These are phyloP conservation scores for Drosophila sturtevanti DNA, from an alignment of 1,140 invertebrate genomes.

Conservation along the genomic window DNA sequence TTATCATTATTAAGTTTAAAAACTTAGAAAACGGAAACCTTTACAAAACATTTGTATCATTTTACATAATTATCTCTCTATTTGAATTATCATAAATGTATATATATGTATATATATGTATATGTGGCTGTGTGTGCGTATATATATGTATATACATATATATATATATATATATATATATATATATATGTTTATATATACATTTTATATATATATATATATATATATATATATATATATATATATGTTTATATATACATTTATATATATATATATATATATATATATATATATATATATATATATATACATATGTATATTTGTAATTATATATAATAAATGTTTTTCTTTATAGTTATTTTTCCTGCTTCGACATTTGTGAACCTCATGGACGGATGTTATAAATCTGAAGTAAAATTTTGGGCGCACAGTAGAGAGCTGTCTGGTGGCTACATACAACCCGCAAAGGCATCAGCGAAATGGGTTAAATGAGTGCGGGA, in stretches of 20 bases:
- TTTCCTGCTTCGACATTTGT: conserved; percentile 55
- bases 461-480: conserved; percentile 64
- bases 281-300: too few species aligned
- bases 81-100: conserved; percentile 12
- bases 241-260: neutral
- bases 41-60: neutral
- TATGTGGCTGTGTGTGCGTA: too few species aligned
- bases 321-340: neutral
- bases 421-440: conserved; percentile 61
- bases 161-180: too few species aligned
- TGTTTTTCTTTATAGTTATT: neutral
- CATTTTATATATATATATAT: neutral
- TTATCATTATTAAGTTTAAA: conserved; percentile 46
- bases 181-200: neutral
- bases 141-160: neutral
- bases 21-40: conserved; percentile 13
- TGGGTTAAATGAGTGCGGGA: conserved; percentile 1
- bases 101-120: too few species aligned
- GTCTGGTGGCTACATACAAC: conserved; percentile 69
- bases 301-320: neutral
- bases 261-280: too few species aligned
- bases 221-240: neutral
- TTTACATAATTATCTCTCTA: neutral
- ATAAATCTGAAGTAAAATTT: conserved; percentile 75
- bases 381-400: conserved; percentile 81